Evolutionary conservation across 2,888 invertebrate species (phyloP), one percentile per base, ranked within the genome.

Genomic region (Diarsia brunnea): DNA sequence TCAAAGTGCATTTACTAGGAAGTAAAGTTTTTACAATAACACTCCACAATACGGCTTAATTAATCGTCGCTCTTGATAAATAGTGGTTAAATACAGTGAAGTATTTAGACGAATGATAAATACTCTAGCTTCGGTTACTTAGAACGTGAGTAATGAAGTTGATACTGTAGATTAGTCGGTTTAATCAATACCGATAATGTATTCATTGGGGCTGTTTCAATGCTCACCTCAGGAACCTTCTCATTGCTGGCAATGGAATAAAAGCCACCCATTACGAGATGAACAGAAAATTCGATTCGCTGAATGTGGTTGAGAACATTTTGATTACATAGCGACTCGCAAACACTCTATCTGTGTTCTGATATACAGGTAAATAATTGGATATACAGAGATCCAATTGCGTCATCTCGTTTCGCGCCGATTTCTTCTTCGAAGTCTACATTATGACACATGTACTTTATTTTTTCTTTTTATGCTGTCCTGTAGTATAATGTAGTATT

Each of bases 201-300:
- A 90, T 89, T 90, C 89, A 85, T 85, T 75, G 84, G 63, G 79
- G 79, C 85, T 87, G 87, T 84, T 89, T 89, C 86, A 88, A 84
- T 85, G 84, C 85, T 85, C 82, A 86, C 85, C 84, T 83, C 77
- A 79, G 75, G 45, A 86, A 81, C 83, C 84, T 84, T 84, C 84
- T 81, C 83, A 84, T 72, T 76, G 78, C 73, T 80, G 55, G 77
- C 75, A 87, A 83, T 85, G 79, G 86, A 87, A 90, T 91, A 89
- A 90, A 92, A 89, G 88, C 91, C 84, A 82, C 80, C 89, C 89
- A 93, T 93, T 92, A 91, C 89, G 88, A 90, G 90, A 92, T 92
- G 89, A 91, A 90, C 89, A 82, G 89, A 91, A 92, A 91, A 91
- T 92, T 88, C 90, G 90, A 90, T 92, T 89, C 89, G 68, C 75